phyloP scores from a whole-genome alignment of 2,888 invertebrate genomes.

The Deroplatys truncata region DNA sequence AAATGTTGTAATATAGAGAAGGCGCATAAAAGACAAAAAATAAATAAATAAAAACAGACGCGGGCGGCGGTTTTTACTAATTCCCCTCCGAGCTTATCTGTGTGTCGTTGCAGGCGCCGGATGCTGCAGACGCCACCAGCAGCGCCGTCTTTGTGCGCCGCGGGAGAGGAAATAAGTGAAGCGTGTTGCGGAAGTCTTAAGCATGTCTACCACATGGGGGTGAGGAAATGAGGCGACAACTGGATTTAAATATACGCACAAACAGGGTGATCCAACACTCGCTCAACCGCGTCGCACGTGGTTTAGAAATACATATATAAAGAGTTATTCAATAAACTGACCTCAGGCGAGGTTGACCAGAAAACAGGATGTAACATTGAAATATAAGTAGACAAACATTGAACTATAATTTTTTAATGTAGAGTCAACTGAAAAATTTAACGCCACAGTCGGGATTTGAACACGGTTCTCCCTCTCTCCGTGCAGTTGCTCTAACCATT shows the following conservation, averaged over 20 bases:
- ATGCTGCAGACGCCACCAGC: not conserved
- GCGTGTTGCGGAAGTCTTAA: not conserved
- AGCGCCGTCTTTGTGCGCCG: not conserved
- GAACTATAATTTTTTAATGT: too few species aligned
- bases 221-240: not conserved
- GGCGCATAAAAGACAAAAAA: not conserved
- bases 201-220: not conserved
- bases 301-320: too few species aligned
- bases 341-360: too few species aligned
- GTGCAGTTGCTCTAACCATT: too few species aligned
- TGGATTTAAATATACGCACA: not conserved
- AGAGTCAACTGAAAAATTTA: too few species aligned
- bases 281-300: not conserved
- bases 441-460: too few species aligned
- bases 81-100: conserved; percentile 7
- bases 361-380: too few species aligned
- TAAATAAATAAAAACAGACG: not conserved
- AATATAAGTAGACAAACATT: too few species aligned
- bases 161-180: not conserved
- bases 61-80: not conserved
- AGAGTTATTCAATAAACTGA: too few species aligned
- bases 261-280: not conserved
- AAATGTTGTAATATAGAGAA: not conserved
- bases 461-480: too few species aligned
- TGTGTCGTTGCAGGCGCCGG: conserved; percentile 1